phyloP scores from a whole-genome alignment of 1,140 invertebrate species.

The Vanessa tameamea region DNA sequence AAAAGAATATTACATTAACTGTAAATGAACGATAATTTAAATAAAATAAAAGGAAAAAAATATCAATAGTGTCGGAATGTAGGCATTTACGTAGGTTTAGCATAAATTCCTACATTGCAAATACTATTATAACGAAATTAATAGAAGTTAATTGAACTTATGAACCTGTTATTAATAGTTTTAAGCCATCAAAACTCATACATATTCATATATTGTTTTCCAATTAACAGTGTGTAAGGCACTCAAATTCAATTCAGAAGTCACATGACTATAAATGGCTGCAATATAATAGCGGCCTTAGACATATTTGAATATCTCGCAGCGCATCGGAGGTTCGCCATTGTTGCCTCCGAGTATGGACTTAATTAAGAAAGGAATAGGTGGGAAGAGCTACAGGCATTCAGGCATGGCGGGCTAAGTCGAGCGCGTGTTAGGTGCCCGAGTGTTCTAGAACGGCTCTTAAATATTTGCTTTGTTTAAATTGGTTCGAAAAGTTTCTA shows the following conservation, averaged over 20 bases:
- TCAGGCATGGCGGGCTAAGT: slow-evolving; percentile 46
- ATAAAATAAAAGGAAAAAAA: too few relatives aligned
- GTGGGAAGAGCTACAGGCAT: slow-evolving; percentile 71
- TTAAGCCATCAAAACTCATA: slow-evolving; percentile 32
- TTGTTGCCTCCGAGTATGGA: slow-evolving; percentile 78
- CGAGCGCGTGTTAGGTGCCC: slow-evolving; percentile 22
- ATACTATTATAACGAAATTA: not conserved
- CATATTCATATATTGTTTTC: slow-evolving; percentile 43
- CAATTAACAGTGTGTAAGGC: slow-evolving; percentile 50
- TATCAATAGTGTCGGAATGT: too few relatives aligned
- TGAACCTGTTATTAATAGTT: not conserved
- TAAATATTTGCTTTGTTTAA: slow-evolving; percentile 40
- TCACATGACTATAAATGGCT: slow-evolving; percentile 64
- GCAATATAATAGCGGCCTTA: slow-evolving; percentile 72
- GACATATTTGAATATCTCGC: slow-evolving; percentile 79
- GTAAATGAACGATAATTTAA: too few relatives aligned
- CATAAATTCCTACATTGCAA: too few relatives aligned
- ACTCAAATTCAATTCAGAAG: slow-evolving; percentile 58
- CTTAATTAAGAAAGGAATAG: slow-evolving; percentile 78
- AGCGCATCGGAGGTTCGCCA: slow-evolving; percentile 68
- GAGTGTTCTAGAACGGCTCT: slow-evolving; percentile 33
- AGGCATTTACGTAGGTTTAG: too few relatives aligned
- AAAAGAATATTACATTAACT: too few relatives aligned
- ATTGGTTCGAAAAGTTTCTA: slow-evolving; percentile 7
- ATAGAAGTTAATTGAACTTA: not conserved